Conservation (phyloP, 2,797 vertebrate species). For the Zalophus californianus region DNA sequence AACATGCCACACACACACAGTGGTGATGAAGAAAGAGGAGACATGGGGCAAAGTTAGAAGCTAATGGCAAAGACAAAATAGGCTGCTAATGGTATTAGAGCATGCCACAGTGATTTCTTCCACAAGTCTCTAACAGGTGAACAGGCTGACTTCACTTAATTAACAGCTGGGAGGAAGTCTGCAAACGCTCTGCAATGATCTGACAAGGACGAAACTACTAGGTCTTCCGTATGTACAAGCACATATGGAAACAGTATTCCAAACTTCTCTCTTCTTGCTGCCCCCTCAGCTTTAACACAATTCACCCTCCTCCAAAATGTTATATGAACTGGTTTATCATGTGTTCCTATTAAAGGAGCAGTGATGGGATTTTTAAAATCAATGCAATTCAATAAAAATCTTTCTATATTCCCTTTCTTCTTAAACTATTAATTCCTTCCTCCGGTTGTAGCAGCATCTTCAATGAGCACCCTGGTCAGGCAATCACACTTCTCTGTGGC, state of each 20-base stretch:
- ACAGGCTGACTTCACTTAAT: neutral
- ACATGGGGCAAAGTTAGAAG: neutral
- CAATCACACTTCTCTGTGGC: neutral
- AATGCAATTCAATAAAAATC: neutral
- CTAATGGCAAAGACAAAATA: neutral
- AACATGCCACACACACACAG: constrained; percentile 41
- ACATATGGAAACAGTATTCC: neutral
- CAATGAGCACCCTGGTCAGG: neutral
- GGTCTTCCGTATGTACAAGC: neutral
- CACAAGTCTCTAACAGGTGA: neutral
- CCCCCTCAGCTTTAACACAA: neutral
- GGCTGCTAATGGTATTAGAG: neutral
- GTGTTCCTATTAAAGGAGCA: neutral
- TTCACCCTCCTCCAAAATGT: neutral
- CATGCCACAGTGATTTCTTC: neutral
- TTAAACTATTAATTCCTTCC: neutral
- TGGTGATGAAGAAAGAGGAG: neutral
- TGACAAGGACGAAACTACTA: neutral
- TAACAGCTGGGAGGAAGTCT: neutral
- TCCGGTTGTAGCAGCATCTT: neutral
- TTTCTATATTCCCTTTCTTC: neutral
- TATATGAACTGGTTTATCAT: neutral
- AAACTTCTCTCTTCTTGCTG: neutral
- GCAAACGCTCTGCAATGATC: neutral
- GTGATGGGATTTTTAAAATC: neutral